These are phyloP conservation scores for Xenopus laevis DNA, from an alignment of 2,113 vertebrate genomes.

Conservation along the genomic window DNA sequence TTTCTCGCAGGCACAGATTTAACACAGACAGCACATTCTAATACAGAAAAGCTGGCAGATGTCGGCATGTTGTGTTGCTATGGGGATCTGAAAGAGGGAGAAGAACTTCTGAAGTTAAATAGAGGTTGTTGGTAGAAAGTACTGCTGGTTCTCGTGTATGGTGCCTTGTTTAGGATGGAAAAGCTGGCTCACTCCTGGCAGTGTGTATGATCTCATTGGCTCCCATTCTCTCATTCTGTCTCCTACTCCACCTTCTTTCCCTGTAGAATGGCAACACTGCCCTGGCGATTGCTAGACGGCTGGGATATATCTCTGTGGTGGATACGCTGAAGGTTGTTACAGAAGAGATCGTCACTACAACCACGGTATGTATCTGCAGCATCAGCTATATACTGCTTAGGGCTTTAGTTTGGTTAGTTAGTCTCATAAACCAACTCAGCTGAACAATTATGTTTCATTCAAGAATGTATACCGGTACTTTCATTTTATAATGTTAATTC, in stretches of 20 bases:
- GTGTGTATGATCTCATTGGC: slow-evolving; percentile 65
- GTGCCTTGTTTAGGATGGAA: slow-evolving; percentile 72
- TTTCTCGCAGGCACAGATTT: slow-evolving; percentile 51
- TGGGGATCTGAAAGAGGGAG: slow-evolving; percentile 61
- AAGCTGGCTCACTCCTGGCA: slow-evolving; percentile 64
- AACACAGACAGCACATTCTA: slow-evolving; percentile 55
- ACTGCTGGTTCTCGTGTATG: slow-evolving; percentile 63
- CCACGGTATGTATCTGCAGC: slow-evolving; percentile 73
- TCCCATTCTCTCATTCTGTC: slow-evolving; percentile 50
- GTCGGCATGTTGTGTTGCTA: slow-evolving; percentile 74
- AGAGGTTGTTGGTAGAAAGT: slow-evolving; percentile 60
- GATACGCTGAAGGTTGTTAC: slow-evolving; percentile 96
- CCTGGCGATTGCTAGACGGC: slow-evolving; percentile 88
- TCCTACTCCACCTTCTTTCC: slow-evolving; percentile 43
- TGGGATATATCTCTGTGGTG: slow-evolving; percentile 97
- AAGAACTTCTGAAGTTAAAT: slow-evolving; percentile 66
- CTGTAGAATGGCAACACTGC: slow-evolving; percentile 95
- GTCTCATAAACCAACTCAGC: too few species aligned
- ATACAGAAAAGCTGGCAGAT: slow-evolving; percentile 60
- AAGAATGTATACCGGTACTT: too few species aligned
- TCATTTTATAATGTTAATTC: too few species aligned
- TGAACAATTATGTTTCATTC: too few species aligned
- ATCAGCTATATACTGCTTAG: background rate
- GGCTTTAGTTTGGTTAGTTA: too few species aligned
- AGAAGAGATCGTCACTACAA: slow-evolving; percentile 90